Evolutionary conservation across 2,888 invertebrate genomes (phyloP).

Genomic region (Machimus atricapillus): DNA sequence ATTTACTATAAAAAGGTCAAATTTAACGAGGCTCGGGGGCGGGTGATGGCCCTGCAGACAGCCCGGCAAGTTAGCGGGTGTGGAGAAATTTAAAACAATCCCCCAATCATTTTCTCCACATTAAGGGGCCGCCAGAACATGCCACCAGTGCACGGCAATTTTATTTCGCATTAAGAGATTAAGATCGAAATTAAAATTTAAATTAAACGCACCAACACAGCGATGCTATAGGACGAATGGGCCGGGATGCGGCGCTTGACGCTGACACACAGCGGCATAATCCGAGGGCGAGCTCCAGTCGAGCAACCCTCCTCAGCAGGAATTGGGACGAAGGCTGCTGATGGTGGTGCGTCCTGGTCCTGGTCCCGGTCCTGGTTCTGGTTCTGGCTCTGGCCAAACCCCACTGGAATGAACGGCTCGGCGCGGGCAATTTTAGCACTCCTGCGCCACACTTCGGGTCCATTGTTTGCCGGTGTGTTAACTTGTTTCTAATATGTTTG

Average conservation of each 20-base stretch:
- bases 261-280: slow-evolving; percentile 13
- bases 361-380: not conserved
- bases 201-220: slow-evolving; percentile 55
- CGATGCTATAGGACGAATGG: not conserved
- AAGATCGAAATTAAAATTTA: slow-evolving; percentile 63
- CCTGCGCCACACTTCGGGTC: not conserved
- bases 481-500: slow-evolving; percentile 51
- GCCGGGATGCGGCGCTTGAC: not conserved
- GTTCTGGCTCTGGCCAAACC: not conserved
- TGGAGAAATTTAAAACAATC: slow-evolving; percentile 47
- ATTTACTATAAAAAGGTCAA: slow-evolving; percentile 52
- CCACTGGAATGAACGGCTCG: not conserved
- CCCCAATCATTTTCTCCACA: slow-evolving; percentile 48
- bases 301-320: slow-evolving; percentile 33
- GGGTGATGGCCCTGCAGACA: slow-evolving; percentile 45
- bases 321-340: not conserved
- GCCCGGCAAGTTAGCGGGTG: slow-evolving; percentile 46
- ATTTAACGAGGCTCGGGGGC: slow-evolving; percentile 46
- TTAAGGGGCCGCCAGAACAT: slow-evolving; percentile 50
- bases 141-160: slow-evolving; percentile 60
- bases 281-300: slow-evolving; percentile 7
- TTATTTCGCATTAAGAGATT: slow-evolving; percentile 63
- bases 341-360: not conserved
- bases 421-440: slow-evolving; percentile 35
- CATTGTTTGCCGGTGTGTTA: slow-evolving; percentile 48